phyloP scores from a whole-genome alignment of 2,888 invertebrate species.

The Elysia crispata region DNA sequence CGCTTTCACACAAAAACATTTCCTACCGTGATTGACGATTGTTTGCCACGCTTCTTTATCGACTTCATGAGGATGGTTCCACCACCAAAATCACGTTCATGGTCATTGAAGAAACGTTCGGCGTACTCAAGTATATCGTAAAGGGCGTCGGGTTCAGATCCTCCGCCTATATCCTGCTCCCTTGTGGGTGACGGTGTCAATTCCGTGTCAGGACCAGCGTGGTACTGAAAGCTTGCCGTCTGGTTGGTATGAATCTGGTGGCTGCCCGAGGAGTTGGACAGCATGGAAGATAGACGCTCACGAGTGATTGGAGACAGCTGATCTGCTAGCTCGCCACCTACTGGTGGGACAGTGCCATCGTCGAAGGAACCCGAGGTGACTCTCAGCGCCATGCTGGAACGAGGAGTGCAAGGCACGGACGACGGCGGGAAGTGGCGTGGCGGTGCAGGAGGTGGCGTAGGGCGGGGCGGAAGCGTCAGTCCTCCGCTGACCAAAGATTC shows the following conservation, averaged over 20 bases:
- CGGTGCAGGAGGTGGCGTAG: conserved; percentile 50
- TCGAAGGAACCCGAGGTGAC: conserved; percentile 33
- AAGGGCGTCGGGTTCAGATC: conserved; percentile 65
- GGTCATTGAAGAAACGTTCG: conserved; percentile 93
- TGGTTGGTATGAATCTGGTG: conserved; percentile 35
- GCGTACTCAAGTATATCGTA: conserved; percentile 95
- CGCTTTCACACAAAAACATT: too few species aligned
- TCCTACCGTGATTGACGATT: conserved; percentile 64
- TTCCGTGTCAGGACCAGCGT: too few species aligned
- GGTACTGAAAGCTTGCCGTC: not conserved
- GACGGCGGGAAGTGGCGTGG: conserved; percentile 42
- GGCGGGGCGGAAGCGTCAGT: conserved; percentile 17
- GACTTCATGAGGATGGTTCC: conserved; percentile 69
- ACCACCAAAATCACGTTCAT: conserved; percentile 78
- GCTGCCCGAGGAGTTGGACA: conserved; percentile 50
- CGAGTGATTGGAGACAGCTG: conserved; percentile 63
- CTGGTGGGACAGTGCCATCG: not conserved
- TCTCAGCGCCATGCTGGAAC: conserved; percentile 49
- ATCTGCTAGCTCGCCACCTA: conserved; percentile 36
- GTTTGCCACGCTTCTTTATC: conserved; percentile 66
- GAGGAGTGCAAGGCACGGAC: conserved; percentile 44
- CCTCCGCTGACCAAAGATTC: conserved; percentile 38
- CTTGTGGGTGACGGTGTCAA: conserved; percentile 20
- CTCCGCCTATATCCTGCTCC: not conserved
- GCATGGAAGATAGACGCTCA: conserved; percentile 56